Evolutionary conservation across 2,113 vertebrate genomes (phyloP), one percentile per base, ranked within the genome.

Genomic region (Mixornis gularis): DNA sequence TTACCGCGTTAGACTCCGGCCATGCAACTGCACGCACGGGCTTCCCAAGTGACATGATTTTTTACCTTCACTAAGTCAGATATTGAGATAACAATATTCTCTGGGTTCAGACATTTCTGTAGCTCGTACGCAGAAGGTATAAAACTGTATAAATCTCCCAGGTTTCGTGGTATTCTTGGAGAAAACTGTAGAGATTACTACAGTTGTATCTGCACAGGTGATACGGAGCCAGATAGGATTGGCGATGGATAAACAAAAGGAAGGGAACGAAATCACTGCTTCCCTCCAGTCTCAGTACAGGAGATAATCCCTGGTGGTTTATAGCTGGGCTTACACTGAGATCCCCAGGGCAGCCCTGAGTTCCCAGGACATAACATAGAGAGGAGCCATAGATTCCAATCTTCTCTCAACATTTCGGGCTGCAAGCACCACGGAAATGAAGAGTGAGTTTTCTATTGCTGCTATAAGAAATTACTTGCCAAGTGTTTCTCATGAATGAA

Each of bases 1-100:
- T 4, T 22, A 3, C 18, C 48, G 29, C 13, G 0, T 1, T 7
- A 1, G 44, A 1, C 25, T 69, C 48, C 58, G 44, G 27, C 38
- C 34, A 0, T 4, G 4, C 10, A 3, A 1, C 7, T 3, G 46
- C 51, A 1, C 30, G 7, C 12, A 2, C 0, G 1, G 20, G n/a
- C 56, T 49, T 20, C 26, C 21, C 3, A 3, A 3, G 43, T 0
- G 38, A 52, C 49, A 2, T 0, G 32, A 2, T 0, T 18, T 51
- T 63, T 80, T 3, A 63, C 21, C 46, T 21, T 14, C 63, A 6
- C 41, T 0, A 4, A 36, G 8, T 4, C 46, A 25, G 24, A 29
- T 6, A 43, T 13, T n/a, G 30, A 60, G 29, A 46, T 3, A 51
- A 30, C 17, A 22, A 3, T 41, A 9, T 59, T 66, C 4, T 1